Evolutionary conservation across 2,113 vertebrate genomes (phyloP).

Genomic region (Chaetorhynchus papuensis): DNA sequence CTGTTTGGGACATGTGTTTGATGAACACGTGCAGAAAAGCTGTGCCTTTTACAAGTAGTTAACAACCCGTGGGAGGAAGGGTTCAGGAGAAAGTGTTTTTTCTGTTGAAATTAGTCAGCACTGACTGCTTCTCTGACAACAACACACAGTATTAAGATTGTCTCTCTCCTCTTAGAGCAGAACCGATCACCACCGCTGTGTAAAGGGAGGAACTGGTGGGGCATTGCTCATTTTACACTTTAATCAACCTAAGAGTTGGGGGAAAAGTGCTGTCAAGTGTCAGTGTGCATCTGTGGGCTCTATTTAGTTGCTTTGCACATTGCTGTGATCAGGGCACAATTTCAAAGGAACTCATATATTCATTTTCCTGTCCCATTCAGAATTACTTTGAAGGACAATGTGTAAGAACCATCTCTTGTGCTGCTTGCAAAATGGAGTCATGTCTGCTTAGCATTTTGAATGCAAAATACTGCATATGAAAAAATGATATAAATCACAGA

Average conservation of each 20-base stretch:
- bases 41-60: neutral
- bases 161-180: neutral
- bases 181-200: neutral
- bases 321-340: neutral
- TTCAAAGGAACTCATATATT: neutral
- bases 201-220: neutral
- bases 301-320: neutral
- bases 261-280: neutral
- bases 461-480: neutral
- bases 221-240: neutral
- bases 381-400: neutral
- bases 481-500: neutral
- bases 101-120: neutral
- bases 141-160: neutral
- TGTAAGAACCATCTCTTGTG: neutral
- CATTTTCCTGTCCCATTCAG: neutral
- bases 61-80: neutral
- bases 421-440: neutral
- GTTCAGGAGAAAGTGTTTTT: neutral
- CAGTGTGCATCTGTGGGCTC: neutral
- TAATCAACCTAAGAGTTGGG: neutral
- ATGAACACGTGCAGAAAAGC: neutral
- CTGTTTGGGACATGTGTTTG: neutral
- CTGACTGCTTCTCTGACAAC: neutral
- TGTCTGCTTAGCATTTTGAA: neutral